Evolutionary conservation across 1,140 invertebrate genomes (phyloP), one percentile per base, ranked within the genome.

Genomic region (Dolichoris vasculosae): DNA sequence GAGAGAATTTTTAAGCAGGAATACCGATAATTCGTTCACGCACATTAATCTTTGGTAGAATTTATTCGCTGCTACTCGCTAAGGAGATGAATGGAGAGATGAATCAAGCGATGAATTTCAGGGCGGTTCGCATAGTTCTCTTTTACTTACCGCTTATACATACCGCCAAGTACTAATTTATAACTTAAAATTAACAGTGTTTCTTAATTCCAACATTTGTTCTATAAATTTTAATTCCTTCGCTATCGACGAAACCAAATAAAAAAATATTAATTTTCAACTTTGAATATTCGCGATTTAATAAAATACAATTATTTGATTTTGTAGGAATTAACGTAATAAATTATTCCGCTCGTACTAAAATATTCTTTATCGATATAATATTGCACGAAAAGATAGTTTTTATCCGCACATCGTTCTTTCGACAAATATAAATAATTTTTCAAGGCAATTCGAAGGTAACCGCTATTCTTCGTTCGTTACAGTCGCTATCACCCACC

Each of bases 71-170:
- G 2, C 15, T 35, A 23, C 2, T 71, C 17, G 32, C 30, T 26
- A 32, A 32, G 2, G 32, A 71, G n/a, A 82, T 51, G 48, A 73
- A 73, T 73, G 35, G 64, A 55, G 30, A 51, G 67, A 35, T n/a
- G 48, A 59, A 82, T 82, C 30, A 51, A 69, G 64, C 40, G 1
- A 67, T 67, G 63, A 81, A 81, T 69, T 46, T 51, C n/a, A 40
- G 46, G 6, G 3, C 48, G 26, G 23, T 40, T 38, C 26, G 67
- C 67, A 73, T 73, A 73, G 13, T 73, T 55, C 69, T 55, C 17
- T 59, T 55, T 73, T 40, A 40, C 67, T 59, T 73, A 73, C 7
- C 30, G 11, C 23, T 55, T 73, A 40, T 82, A 67, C 13, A 15
- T 71, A 32, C 46, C 75, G 73, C 40, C 3, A 15, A 23, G 6